Evolutionary conservation across 2,797 vertebrate genomes (phyloP).

Genomic region (Malurus leucopterus): DNA sequence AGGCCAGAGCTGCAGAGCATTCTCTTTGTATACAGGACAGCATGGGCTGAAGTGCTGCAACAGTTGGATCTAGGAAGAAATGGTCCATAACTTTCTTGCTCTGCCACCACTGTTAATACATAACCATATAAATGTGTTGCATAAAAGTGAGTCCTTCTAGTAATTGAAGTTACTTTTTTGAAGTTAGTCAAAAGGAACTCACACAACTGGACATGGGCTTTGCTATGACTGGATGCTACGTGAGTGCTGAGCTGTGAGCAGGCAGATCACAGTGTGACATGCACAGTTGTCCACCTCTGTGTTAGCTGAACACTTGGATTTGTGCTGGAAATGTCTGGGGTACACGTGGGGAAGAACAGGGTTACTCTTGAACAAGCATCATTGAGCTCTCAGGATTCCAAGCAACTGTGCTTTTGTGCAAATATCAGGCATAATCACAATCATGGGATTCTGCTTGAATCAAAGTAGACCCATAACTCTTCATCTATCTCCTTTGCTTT

Average conservation of each 20-base stretch:
- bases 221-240: accelerated
- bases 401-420: not conserved
- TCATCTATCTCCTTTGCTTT: not conserved
- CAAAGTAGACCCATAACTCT: not conserved
- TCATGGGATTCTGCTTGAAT: not conserved
- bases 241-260: not conserved
- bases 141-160: not conserved
- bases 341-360: not conserved
- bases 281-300: not conserved
- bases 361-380: not conserved
- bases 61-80: not conserved
- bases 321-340: not conserved
- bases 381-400: not conserved
- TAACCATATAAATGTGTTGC: not conserved
- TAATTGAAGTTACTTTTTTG: not conserved
- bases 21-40: not conserved
- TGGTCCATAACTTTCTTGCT: not conserved
- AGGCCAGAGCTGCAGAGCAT: not conserved
- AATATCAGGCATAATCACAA: not conserved
- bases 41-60: not conserved
- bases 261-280: not conserved
- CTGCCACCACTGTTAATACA: not conserved
- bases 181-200: not conserved
- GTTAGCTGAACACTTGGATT: not conserved
- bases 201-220: not conserved